Evolutionary conservation across 2,113 vertebrate genomes (phyloP).

Genomic region (Tor tambroides): DNA sequence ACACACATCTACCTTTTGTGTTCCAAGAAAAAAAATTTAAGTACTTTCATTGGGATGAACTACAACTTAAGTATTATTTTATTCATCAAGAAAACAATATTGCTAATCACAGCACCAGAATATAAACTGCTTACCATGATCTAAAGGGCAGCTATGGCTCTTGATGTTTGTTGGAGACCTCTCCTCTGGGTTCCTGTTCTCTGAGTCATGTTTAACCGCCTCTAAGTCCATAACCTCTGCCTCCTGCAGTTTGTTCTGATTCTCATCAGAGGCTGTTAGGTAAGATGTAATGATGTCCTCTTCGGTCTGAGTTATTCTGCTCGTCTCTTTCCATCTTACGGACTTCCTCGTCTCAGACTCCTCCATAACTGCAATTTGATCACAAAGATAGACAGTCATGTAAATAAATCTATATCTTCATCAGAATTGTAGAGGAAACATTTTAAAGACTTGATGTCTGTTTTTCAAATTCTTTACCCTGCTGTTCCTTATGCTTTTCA

Average conservation of each 20-base stretch:
- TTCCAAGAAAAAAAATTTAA: neutral
- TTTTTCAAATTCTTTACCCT: conserved; percentile 13
- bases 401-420: neutral
- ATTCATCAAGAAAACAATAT: neutral
- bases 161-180: conserved; percentile 60
- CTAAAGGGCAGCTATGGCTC: conserved; percentile 44
- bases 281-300: neutral
- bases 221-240: neutral
- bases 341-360: conserved; percentile 10
- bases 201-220: neutral
- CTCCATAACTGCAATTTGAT: conserved; percentile 41
- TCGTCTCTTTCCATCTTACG: neutral
- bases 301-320: neutral
- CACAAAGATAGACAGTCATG: neutral
- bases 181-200: conserved; percentile 32
- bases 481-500: neutral
- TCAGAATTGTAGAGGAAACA: neutral
- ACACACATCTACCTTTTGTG: neutral
- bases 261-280: conserved; percentile 23
- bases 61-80: neutral
- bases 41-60: neutral
- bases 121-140: conserved; percentile 27
- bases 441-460: neutral
- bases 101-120: neutral
- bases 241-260: conserved; percentile 24